Evolutionary conservation across 2,113 vertebrate species (phyloP).

Genomic region (Rattus rattus): DNA sequence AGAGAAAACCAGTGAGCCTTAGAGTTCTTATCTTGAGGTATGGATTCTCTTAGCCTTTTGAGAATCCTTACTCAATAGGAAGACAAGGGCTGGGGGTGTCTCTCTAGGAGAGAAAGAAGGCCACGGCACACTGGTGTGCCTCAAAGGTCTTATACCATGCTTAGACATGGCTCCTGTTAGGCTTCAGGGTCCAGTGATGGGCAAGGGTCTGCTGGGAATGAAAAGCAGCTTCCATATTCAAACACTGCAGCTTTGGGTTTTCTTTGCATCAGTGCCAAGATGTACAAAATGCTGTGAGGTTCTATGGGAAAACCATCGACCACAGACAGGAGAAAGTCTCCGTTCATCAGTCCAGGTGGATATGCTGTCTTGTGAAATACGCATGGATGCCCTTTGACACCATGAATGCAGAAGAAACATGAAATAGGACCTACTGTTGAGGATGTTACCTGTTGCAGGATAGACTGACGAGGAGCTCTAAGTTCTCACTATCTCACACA

Average conservation of each 20-base stretch:
- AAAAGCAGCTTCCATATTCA: neutral
- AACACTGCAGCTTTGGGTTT: neutral
- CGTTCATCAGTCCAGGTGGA: neutral
- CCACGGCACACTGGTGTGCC: neutral
- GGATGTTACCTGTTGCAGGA: too few relatives aligned
- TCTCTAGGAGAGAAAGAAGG: neutral
- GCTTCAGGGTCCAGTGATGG: neutral
- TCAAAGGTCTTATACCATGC: neutral
- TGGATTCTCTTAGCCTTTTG: neutral
- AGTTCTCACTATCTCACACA: neutral
- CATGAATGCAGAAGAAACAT: neutral
- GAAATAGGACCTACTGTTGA: neutral
- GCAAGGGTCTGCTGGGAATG: neutral
- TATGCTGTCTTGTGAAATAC: neutral
- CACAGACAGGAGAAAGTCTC: neutral
- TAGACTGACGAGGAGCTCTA: neutral
- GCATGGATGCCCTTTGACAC: fast-evolving
- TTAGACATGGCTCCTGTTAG: neutral
- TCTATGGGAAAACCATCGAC: neutral
- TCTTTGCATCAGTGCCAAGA: neutral
- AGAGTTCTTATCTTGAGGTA: neutral
- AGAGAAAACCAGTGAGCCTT: neutral
- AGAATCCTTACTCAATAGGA: neutral
- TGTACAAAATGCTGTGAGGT: neutral
- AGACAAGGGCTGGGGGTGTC: neutral